Percentiles rank a stretch among this genome's conserved stretches.
Conservation (phyloP, 2,888 invertebrate genomes). For the Phragmatobia fuliginosa region DNA sequence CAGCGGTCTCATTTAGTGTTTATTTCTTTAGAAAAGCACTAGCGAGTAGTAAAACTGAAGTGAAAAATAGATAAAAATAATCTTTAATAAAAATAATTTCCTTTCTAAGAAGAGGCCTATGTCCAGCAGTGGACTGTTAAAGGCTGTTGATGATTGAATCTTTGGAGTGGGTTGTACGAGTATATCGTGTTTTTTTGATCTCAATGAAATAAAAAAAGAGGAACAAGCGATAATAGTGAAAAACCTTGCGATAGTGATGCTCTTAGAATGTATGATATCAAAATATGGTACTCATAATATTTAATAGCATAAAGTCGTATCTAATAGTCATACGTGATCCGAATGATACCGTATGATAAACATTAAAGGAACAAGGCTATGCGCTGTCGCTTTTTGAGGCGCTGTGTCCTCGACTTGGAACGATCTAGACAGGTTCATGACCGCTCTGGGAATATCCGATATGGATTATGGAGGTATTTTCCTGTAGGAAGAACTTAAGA, state of each 20-base stretch:
- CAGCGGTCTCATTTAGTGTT: no score
- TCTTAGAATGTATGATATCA: slow-evolving; percentile 12
- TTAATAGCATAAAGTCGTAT: not conserved
- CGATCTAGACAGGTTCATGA: slow-evolving; percentile 67
- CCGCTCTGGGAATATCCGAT: slow-evolving; percentile 54
- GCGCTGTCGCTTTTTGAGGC: slow-evolving; percentile 34
- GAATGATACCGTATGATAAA: slow-evolving; percentile 53
- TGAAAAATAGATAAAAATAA: no score
- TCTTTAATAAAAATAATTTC: no score
- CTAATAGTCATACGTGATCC: slow-evolving; percentile 54
- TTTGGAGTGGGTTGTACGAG: no score
- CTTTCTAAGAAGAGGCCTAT: no score
- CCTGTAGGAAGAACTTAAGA: slow-evolving; percentile 49
- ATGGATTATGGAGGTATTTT: slow-evolving; percentile 52
- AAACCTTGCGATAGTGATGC: not conserved
- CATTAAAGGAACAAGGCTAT: slow-evolving; percentile 61
- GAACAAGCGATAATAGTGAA: not conserved
- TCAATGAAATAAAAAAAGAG: no score
- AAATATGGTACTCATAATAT: not conserved
- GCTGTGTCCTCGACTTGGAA: slow-evolving; percentile 66
- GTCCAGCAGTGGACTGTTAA: no score
- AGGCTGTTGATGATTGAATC: no score
- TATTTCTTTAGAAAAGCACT: no score
- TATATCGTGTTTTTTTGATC: no score
- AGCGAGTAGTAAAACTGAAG: no score